These are phyloP conservation scores for Ophonus ardosiacus DNA, from an alignment of 2,888 invertebrate species.

Conservation along the genomic window DNA sequence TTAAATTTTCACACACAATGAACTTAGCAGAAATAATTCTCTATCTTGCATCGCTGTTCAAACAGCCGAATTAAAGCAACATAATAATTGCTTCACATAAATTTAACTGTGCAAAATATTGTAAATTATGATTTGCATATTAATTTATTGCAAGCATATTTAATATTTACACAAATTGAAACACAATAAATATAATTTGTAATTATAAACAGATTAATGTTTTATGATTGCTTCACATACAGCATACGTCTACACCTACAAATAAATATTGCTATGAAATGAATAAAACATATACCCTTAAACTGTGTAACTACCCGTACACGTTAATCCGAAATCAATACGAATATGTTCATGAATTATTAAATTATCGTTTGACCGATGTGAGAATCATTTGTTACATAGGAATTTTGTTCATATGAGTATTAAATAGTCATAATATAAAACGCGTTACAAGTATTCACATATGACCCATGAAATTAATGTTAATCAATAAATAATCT, in stretches of 20 bases:
- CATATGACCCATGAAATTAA: neutral
- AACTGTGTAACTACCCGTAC: neutral
- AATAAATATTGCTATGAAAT: constrained; percentile 18
- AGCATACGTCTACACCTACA: neutral
- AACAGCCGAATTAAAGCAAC: neutral
- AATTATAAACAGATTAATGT: constrained; percentile 18
- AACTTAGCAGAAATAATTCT: constrained; percentile 29
- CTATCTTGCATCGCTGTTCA: neutral
- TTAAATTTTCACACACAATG: constrained; percentile 27
- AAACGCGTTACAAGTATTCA: neutral
- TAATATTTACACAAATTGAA: constrained; percentile 19
- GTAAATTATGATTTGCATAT: neutral
- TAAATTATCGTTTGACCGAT: constrained; percentile 23
- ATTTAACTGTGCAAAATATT: neutral
- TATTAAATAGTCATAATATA: neutral
- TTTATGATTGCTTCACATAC: constrained; percentile 1
- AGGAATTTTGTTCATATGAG: neutral
- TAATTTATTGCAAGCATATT: constrained; percentile 2
- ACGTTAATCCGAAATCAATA: constrained; percentile 30
- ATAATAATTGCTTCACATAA: constrained; percentile 1
- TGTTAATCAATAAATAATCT: neutral
- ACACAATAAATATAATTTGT: constrained; percentile 2
- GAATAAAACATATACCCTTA: neutral
- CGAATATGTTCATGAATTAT: constrained; percentile 19
- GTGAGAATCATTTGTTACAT: constrained; percentile 5